These are phyloP conservation scores for Anolis sagrei DNA, from an alignment of 2,113 vertebrate genomes.

Conservation along the genomic window DNA sequence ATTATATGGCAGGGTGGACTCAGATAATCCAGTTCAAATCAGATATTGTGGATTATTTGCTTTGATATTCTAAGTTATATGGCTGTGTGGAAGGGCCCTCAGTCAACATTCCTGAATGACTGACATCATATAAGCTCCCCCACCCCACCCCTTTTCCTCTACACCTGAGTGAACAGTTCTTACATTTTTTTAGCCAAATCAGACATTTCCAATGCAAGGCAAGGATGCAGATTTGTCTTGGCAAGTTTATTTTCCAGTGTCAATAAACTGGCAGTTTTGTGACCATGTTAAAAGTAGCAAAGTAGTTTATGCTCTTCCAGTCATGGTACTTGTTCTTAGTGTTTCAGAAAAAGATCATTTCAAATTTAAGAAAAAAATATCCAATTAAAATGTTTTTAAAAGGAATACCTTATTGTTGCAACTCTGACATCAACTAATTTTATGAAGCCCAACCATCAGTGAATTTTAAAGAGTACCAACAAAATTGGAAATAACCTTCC, in stretches of 20 bases:
- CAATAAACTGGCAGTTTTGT: not conserved
- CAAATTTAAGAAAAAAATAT: not conserved
- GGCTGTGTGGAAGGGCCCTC: no score
- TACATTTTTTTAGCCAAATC: not conserved
- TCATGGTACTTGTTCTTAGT: not conserved
- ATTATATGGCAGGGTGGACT: no score
- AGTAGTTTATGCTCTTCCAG: not conserved
- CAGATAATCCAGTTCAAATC: no score
- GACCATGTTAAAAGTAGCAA: not conserved
- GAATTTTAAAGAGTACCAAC: no score
- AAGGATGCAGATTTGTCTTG: not conserved
- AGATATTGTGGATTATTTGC: no score
- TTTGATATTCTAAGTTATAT: no score
- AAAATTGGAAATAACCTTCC: no score
- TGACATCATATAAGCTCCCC: slow-evolving; percentile 36
- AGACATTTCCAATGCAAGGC: not conserved
- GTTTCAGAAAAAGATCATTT: not conserved
- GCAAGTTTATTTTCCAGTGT: not conserved
- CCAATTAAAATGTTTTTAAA: no score
- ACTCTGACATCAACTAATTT: no score
- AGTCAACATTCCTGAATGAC: slow-evolving; percentile 48
- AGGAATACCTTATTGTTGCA: no score
- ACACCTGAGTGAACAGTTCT: not conserved
- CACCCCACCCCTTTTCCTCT: not conserved
- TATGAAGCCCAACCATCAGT: no score